Percentiles rank a stretch among this genome's conserved stretches.
phyloP scores from a whole-genome alignment of 2,888 invertebrate species.

The Malacosoma neustria region DNA sequence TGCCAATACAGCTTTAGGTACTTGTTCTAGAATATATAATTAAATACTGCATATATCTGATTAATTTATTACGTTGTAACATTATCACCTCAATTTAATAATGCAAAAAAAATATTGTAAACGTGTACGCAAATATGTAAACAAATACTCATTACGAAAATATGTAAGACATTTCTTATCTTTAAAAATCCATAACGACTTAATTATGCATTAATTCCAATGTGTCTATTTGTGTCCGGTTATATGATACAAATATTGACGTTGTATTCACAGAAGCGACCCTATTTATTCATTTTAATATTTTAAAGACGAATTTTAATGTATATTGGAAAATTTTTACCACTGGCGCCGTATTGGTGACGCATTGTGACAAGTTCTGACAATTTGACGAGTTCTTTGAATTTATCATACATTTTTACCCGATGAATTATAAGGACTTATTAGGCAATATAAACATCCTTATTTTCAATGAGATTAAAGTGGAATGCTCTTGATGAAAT shows the following conservation, averaged over 20 bases:
- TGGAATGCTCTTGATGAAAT: no score
- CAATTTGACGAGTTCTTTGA: no score
- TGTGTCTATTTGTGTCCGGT: slow-evolving; percentile 28
- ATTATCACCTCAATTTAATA: no score
- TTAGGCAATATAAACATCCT: no score
- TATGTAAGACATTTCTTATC: not conserved
- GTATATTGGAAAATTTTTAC: slow-evolving; percentile 27
- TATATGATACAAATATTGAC: slow-evolving; percentile 32
- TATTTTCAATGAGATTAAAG: no score
- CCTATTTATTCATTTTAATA: not conserved
- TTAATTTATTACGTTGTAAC: no score
- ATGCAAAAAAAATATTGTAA: not conserved
- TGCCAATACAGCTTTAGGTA: no score
- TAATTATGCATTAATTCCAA: slow-evolving; percentile 24
- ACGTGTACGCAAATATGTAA: not conserved
- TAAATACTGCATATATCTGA: no score
- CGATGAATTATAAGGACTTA: no score
- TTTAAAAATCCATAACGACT: not conserved
- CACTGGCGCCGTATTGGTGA: slow-evolving; percentile 22
- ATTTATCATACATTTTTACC: no score
- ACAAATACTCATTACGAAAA: not conserved
- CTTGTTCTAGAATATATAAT: no score
- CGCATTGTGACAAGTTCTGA: slow-evolving; percentile 13
- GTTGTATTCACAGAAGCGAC: slow-evolving; percentile 23
- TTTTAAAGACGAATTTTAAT: not conserved